Base-by-base conservation (phyloP, 2,113 vertebrate genomes). In the Hydrolagus affinis region DNA sequence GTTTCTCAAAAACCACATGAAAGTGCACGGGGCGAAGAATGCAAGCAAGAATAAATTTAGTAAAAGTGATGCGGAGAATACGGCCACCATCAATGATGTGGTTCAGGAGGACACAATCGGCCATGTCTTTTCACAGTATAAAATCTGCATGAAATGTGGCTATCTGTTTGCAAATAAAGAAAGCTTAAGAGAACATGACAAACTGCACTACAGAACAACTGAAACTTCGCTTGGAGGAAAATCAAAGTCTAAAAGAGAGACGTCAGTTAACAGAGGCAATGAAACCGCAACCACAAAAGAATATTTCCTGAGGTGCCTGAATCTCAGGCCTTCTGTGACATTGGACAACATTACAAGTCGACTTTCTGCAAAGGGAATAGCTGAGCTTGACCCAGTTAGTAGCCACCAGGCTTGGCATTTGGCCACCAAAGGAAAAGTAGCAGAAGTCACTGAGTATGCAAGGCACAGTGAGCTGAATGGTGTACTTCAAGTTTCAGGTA, bases 1-100 rank as follows among this genome's bases (percentile, higher is more conserved):
- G 97, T 98, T 98, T 87, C 95, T 98, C 64, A 98, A 97, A 90
- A 98, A 96, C 88, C 97, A 98, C 89, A 98, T 98, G 97, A 98
- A 98, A 92, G 96, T 96, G 0, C 97, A 98, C 0, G 95, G 94
- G 87, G 93, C 95, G 73, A 95, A 91, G 90, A 88, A 93, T 0
- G 94, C 92, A 85, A 93, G 91, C 89, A 93, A 92, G 93, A 94
- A 92, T 87, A 94, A 95, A 87, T 93, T 93, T 69, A 83, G 28
- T 28, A 94, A 91, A 89, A 89, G 86, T 0, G 96, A 97, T 64
- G 87, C 89, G 68, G 96, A 96, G 85, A 92, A 91, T 70, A 89
- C 96, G 1, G 95, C 94, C 86, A 98, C 96, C 85, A 94, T 99
- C 89, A 98, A 98, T 69, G 92, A 96, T 0, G 95, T 97, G 88